Percentiles rank a stretch among this genome's conserved stretches.
Evolutionary conservation across 2,888 invertebrate species (phyloP).

Genomic region (Drosophila koepferae): DNA sequence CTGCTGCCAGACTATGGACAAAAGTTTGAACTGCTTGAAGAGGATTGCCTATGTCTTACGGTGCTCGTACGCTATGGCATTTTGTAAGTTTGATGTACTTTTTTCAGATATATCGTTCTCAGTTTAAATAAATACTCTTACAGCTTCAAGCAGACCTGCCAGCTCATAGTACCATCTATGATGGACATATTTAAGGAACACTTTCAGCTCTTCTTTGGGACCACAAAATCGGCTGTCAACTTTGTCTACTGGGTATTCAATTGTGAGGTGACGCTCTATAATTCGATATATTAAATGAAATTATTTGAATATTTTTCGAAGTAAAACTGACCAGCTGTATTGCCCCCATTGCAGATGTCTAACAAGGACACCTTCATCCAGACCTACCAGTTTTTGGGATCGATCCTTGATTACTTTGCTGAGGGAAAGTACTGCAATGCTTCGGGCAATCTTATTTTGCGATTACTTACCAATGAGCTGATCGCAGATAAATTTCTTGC

Average conservation of each 20-base stretch:
- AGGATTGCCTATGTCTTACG: slow-evolving; percentile 41
- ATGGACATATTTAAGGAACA: slow-evolving; percentile 50
- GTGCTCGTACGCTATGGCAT: slow-evolving; percentile 59
- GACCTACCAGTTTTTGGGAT: slow-evolving; percentile 48
- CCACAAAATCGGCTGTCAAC: slow-evolving; percentile 35
- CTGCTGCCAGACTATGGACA: slow-evolving; percentile 37
- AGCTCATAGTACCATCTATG: slow-evolving; percentile 51
- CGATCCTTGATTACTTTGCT: slow-evolving; percentile 41
- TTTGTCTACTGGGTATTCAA: slow-evolving; percentile 46
- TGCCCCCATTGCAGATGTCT: slow-evolving; percentile 35
- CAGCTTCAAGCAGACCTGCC: slow-evolving; percentile 45
- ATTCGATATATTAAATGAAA: background rate
- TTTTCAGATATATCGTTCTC: background rate
- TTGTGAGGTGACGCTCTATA: slow-evolving; percentile 31
- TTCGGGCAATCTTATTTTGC: slow-evolving; percentile 40
- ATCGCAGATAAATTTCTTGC: slow-evolving; percentile 44
- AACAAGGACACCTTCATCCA: slow-evolving; percentile 19
- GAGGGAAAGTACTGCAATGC: slow-evolving; percentile 28
- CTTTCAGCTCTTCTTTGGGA: slow-evolving; percentile 40
- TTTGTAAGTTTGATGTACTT: slow-evolving; percentile 44
- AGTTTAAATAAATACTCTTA: background rate
- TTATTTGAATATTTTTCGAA: background rate
- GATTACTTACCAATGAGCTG: slow-evolving; percentile 59
- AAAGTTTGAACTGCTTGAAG: slow-evolving; percentile 20
- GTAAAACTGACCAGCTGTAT: background rate